These are phyloP conservation scores for Cheumatopsyche charites DNA, from an alignment of 1,140 invertebrate genomes.

Conservation along the genomic window DNA sequence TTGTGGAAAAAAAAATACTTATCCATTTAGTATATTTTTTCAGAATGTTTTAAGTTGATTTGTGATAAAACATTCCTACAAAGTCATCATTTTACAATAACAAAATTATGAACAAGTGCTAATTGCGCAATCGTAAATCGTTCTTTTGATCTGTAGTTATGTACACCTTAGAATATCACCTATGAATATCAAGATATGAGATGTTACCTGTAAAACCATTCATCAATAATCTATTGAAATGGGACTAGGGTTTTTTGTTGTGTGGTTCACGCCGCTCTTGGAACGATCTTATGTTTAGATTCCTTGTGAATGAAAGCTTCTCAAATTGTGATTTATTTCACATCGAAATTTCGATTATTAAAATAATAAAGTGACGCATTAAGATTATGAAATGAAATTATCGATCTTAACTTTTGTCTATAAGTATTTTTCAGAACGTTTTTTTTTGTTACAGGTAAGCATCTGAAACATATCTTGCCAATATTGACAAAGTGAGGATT, in stretches of 20 bases:
- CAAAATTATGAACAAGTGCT: neutral
- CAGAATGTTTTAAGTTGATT: no score
- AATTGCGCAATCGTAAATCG: neutral
- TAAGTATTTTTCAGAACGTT: no score
- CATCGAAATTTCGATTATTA: neutral
- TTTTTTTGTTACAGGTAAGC: no score
- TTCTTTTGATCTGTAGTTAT: neutral
- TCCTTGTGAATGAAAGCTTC: conserved; percentile 7
- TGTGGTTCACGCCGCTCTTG: conserved; percentile 24
- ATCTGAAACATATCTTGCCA: no score
- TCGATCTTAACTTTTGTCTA: no score
- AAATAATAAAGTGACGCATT: no score
- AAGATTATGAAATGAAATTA: no score
- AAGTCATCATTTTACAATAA: no score
- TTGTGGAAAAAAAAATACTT: no score
- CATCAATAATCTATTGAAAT: conserved; percentile 35
- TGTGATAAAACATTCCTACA: no score
- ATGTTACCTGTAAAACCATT: conserved; percentile 24
- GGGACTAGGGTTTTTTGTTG: conserved; percentile 27
- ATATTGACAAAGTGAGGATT: no score
- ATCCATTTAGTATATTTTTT: no score
- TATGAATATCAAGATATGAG: neutral
- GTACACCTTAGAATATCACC: neutral
- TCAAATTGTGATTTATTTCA: neutral
- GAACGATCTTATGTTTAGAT: conserved; percentile 27